A percentile compares a stretch with the other conserved stretches of the same genome.
Evolutionary conservation across 2,113 vertebrate genomes (phyloP).

Genomic region (Charadrius vociferus): DNA sequence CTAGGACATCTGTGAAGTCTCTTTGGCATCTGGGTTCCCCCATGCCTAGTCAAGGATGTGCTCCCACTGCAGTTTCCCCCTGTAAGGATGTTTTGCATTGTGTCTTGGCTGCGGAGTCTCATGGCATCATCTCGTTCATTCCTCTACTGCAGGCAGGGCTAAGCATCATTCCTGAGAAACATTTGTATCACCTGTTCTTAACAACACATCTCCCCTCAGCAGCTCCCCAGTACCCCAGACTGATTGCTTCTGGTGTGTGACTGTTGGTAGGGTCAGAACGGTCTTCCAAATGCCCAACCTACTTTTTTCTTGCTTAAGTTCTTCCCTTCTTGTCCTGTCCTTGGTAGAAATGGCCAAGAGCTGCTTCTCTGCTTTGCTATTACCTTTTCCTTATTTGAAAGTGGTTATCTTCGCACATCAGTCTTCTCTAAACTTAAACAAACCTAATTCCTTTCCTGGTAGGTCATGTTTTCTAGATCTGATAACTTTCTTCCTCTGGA

Average conservation of each 20-base stretch:
- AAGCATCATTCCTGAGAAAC: not conserved
- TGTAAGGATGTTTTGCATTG: not conserved
- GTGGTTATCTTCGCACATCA: conserved; percentile 53
- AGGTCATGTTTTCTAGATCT: conserved; percentile 68
- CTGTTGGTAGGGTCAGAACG: not conserved
- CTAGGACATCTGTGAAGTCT: not conserved
- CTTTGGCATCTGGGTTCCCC: not conserved
- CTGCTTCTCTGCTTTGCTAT: conserved; percentile 1
- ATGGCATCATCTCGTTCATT: accelerated
- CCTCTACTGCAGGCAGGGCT: not conserved
- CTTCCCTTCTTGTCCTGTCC: not conserved
- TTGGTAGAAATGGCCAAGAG: not conserved
- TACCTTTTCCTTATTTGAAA: conserved; percentile 61
- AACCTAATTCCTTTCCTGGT: conserved; percentile 64
- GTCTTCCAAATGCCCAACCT: not conserved
- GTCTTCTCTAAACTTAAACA: conserved; percentile 64
- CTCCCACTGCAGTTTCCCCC: not conserved
- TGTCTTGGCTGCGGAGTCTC: not conserved
- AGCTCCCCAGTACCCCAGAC: too few relatives aligned
- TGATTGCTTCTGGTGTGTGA: not conserved
- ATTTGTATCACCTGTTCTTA: not conserved
- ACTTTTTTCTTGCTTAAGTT: not conserved
- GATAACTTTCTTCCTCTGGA: conserved; percentile 64
- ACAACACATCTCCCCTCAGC: not conserved
- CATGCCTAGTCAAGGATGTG: not conserved